Base-by-base conservation (phyloP, 2,797 vertebrate species). In the Typhlichthys eigenmanni region DNA sequence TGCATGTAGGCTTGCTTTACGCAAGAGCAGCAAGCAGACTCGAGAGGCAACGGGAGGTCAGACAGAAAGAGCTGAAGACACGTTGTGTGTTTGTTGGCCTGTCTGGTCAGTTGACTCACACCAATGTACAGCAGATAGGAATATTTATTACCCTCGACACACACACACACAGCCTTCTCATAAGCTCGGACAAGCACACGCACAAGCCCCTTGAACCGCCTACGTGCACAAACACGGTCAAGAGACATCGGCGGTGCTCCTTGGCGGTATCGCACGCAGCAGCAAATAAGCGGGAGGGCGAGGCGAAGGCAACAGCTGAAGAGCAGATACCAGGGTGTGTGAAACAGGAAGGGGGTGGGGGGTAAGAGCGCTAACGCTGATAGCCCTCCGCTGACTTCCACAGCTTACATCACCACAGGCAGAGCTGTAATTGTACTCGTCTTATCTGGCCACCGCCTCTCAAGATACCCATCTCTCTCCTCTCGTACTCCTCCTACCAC, bases 381-480 rank as follows among this genome's bases (percentile, higher is more conserved):
- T 61, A 38, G 19, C 9, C 60, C 50, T 14, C 38, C 14, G 52
- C 7, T 3, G 58, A 60, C 54, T 69, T 56, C 54, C 68, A 66
- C 64, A 66, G 57, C 72, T 68, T 61, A 55, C n/a, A 62, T 69
- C 68, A 61, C 59, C 24, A 8, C 2, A 0, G 79, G 46, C 71
- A 56, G 49, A 19, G 65, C 78, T 57, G 68, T 65, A 80, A 83
- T 73, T 69, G 66, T 65, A 72, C 68, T 76, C 34, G 82, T 79
- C 87, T 89, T 80, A 85, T 86, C 79, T 74, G 66, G 43, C 62
- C 68, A 66, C 70, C 54, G 57, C 68, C 29, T 80, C 73, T 67
- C 38, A 70, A 82, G 84, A 88, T 85, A 81, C 64, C 72, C 68
- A 80, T 85, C 86, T 74, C 68, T 53, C 63, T 1, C 55, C 60